A percentile compares a stretch with the other conserved stretches of the same genome.
Evolutionary conservation across 2,888 invertebrate genomes (phyloP).

Genomic region (Chymomyza procnemis): DNA sequence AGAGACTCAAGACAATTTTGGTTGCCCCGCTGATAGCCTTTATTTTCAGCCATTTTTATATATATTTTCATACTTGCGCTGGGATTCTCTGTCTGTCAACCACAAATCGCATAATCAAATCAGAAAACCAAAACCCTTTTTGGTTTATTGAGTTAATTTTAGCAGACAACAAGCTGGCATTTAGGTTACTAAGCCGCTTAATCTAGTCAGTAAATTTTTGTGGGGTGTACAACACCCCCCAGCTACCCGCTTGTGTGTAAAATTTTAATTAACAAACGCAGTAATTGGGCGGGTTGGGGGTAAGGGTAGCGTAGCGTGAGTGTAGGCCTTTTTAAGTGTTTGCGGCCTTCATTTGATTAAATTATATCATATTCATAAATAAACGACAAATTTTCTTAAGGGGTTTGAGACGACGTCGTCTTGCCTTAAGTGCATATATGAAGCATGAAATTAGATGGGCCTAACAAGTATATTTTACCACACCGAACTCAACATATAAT

Average conservation of each 20-base stretch:
- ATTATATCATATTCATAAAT: slow-evolving; percentile 64
- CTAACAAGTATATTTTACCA: slow-evolving; percentile 10
- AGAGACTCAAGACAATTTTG: not conserved
- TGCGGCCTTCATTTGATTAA: slow-evolving; percentile 22
- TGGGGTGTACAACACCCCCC: not conserved
- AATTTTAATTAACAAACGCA: slow-evolving; percentile 59
- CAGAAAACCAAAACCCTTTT: slow-evolving; percentile 55
- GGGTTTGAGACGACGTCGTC: slow-evolving; percentile 8
- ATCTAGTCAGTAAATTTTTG: slow-evolving; percentile 3
- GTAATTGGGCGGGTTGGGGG: not conserved
- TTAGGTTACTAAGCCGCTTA: not conserved
- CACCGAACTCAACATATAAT: slow-evolving; percentile 24
- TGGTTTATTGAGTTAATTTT: slow-evolving; percentile 53
- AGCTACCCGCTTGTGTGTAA: slow-evolving; percentile 6
- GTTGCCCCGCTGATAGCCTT: slow-evolving; percentile 12
- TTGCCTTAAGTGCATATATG: slow-evolving; percentile 28
- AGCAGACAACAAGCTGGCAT: slow-evolving; percentile 8
- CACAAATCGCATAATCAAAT: slow-evolving; percentile 63
- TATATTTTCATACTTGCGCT: slow-evolving; percentile 19
- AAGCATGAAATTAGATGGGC: slow-evolving; percentile 33
- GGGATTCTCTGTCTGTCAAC: slow-evolving; percentile 32
- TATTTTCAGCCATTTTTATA: slow-evolving; percentile 6
- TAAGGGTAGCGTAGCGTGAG: slow-evolving; percentile 2
- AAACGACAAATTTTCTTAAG: slow-evolving; percentile 55
- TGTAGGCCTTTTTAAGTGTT: slow-evolving; percentile 12